Conservation (phyloP, 2,888 invertebrate genomes). For the Linnaemya tessellans region DNA sequence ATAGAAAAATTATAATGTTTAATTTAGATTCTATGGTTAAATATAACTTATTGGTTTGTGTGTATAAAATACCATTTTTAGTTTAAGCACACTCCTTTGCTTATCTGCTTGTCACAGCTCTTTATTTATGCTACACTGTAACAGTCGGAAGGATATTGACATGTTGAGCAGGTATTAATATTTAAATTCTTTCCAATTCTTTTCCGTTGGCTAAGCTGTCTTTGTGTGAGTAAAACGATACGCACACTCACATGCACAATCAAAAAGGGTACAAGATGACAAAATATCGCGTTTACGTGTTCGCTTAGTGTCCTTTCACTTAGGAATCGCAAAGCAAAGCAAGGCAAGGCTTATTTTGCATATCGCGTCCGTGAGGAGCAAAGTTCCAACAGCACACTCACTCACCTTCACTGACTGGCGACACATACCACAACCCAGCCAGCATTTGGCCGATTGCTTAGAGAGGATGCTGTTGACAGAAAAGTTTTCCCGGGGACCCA, state of each 20-base stretch:
- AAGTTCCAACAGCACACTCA: too few species aligned
- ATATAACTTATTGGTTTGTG: too few species aligned
- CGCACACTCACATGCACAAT: not conserved
- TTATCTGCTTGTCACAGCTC: not conserved
- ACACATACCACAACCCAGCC: not conserved
- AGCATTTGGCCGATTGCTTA: too few species aligned
- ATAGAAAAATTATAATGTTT: too few species aligned
- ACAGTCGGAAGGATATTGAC: conserved; percentile 18
- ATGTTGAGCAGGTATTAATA: conserved; percentile 35
- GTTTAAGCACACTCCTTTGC: not conserved
- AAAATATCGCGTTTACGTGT: conserved; percentile 39
- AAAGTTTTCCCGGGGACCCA: too few species aligned
- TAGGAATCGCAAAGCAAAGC: conserved; percentile 31
- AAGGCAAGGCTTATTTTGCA: conserved; percentile 36
- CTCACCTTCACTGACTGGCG: not conserved
- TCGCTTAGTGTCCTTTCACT: conserved; percentile 21
- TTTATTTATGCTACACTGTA: not conserved
- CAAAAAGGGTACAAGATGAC: conserved; percentile 38
- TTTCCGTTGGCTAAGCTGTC: conserved; percentile 35
- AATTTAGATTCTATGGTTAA: too few species aligned
- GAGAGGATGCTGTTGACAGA: too few species aligned
- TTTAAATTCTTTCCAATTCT: conserved; percentile 42
- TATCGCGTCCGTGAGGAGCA: not conserved
- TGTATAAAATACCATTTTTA: too few species aligned
- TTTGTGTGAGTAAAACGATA: conserved; percentile 2